Evolutionary conservation across 2,888 invertebrate species (phyloP).

Genomic region (Eristalis pertinax): DNA sequence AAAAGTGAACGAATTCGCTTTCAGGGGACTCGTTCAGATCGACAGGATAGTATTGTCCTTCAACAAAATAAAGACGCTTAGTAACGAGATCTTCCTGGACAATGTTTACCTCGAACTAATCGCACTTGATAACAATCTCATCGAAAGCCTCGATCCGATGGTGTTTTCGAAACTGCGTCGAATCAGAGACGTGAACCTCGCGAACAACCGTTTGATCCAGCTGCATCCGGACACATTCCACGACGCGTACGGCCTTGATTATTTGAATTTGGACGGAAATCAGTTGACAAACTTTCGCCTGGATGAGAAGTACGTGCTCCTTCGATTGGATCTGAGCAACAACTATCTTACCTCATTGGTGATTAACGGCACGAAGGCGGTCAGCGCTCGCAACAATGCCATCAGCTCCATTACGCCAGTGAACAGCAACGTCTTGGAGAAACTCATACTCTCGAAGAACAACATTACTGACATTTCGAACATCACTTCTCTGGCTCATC

Average conservation of each 20-base stretch:
- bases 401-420: conserved; percentile 75
- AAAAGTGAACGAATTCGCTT: conserved; percentile 77
- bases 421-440: conserved; percentile 77
- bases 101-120: conserved; percentile 78
- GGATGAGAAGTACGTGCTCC: conserved; percentile 76
- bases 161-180: conserved; percentile 78
- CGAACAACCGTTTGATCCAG: conserved; percentile 76
- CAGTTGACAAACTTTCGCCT: conserved; percentile 75
- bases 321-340: conserved; percentile 77
- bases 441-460: conserved; percentile 77
- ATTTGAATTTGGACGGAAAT: conserved; percentile 76
- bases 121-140: conserved; percentile 77
- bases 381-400: conserved; percentile 78
- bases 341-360: conserved; percentile 77
- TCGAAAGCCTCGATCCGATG: conserved; percentile 77
- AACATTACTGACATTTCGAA: conserved; percentile 76
- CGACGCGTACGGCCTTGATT: conserved; percentile 76
- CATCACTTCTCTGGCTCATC: conserved; percentile 76
- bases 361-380: conserved; percentile 77
- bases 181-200: conserved; percentile 78
- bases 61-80: conserved; percentile 76
- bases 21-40: conserved; percentile 77
- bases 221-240: conserved; percentile 79
- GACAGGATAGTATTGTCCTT: conserved; percentile 78
- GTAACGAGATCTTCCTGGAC: conserved; percentile 78